Evolutionary conservation across 2,888 invertebrate species (phyloP).

Genomic region (Agonopterix alstromeriana): DNA sequence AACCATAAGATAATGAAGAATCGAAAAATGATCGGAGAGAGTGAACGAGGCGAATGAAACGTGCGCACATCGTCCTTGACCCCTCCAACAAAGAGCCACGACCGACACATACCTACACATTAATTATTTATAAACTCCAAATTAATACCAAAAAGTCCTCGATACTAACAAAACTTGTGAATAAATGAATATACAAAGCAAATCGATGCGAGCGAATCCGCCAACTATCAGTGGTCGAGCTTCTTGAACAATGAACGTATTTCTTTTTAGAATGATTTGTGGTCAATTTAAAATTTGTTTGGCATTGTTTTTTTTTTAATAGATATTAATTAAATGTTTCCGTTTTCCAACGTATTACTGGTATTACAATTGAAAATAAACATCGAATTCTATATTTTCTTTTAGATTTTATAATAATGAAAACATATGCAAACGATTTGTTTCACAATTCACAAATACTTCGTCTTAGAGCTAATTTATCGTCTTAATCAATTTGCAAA

Average conservation of each 20-base stretch:
- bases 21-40: slow-evolving; percentile 7
- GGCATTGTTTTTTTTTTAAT: too few species aligned
- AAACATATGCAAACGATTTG: too few species aligned
- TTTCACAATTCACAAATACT: too few species aligned
- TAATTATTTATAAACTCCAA: slow-evolving; percentile 68
- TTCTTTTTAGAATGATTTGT: slow-evolving; percentile 15
- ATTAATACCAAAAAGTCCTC: slow-evolving; percentile 59
- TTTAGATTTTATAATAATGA: too few species aligned
- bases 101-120: slow-evolving; percentile 43
- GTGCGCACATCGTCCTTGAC: slow-evolving; percentile 52
- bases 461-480: too few species aligned
- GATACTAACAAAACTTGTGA: slow-evolving; percentile 50
- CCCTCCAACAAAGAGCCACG: slow-evolving; percentile 35
- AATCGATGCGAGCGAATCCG: slow-evolving; percentile 40
- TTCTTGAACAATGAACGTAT: slow-evolving; percentile 19
- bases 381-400: too few species aligned
- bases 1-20: slow-evolving; percentile 1
- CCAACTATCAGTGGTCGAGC: slow-evolving; percentile 11
- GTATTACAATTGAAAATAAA: too few species aligned
- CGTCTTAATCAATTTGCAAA: too few species aligned
- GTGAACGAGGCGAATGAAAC: slow-evolving; percentile 21
- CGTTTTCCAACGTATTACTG: too few species aligned
- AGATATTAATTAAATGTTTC: too few species aligned
- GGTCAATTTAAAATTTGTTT: slow-evolving; percentile 9
- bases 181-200: slow-evolving; percentile 66